phyloP scores from a whole-genome alignment of 1,140 invertebrate species.

The Drosophila asahinai region DNA sequence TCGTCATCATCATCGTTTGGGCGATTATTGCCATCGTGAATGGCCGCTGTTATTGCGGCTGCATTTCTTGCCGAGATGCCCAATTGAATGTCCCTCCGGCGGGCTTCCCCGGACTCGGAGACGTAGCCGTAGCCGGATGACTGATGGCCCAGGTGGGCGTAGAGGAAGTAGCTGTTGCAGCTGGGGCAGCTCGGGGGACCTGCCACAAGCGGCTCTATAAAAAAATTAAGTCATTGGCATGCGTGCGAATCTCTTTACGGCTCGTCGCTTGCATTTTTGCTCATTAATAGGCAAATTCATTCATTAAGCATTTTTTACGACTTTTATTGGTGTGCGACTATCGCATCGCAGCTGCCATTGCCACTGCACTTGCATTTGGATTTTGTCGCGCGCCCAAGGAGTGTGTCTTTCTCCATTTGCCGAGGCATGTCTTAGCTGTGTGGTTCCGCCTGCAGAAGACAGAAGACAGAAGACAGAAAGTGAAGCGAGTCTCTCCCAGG shows the following conservation, averaged over 20 bases:
- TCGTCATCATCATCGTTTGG: neutral
- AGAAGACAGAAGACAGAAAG: slow-evolving; percentile 6
- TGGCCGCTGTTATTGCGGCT: slow-evolving; percentile 10
- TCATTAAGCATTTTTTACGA: slow-evolving; percentile 31
- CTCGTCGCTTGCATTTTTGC: slow-evolving; percentile 40
- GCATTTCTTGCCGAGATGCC: slow-evolving; percentile 30
- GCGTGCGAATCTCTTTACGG: slow-evolving; percentile 62
- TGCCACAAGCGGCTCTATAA: slow-evolving; percentile 8
- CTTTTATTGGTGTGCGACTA: slow-evolving; percentile 47
- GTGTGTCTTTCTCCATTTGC: slow-evolving; percentile 27
- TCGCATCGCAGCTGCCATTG: slow-evolving; percentile 23
- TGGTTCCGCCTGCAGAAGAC: slow-evolving; percentile 56
- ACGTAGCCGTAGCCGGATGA: slow-evolving; percentile 6
- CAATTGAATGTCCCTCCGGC: slow-evolving; percentile 33
- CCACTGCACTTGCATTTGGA: slow-evolving; percentile 35
- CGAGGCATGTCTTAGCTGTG: slow-evolving; percentile 23
- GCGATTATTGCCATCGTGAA: slow-evolving; percentile 8
- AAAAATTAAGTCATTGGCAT: slow-evolving; percentile 67
- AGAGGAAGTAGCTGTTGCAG: slow-evolving; percentile 19
- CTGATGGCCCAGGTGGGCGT: slow-evolving; percentile 47
- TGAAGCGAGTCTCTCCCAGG: slow-evolving; percentile 10
- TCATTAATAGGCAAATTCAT: slow-evolving; percentile 77
- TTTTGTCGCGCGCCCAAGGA: slow-evolving; percentile 52
- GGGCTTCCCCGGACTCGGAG: neutral
- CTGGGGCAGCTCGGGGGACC: neutral